Evolutionary conservation across 2,113 vertebrate species (phyloP), one percentile per base, ranked within the genome.

Genomic region (Thryonomys swinderianus): DNA sequence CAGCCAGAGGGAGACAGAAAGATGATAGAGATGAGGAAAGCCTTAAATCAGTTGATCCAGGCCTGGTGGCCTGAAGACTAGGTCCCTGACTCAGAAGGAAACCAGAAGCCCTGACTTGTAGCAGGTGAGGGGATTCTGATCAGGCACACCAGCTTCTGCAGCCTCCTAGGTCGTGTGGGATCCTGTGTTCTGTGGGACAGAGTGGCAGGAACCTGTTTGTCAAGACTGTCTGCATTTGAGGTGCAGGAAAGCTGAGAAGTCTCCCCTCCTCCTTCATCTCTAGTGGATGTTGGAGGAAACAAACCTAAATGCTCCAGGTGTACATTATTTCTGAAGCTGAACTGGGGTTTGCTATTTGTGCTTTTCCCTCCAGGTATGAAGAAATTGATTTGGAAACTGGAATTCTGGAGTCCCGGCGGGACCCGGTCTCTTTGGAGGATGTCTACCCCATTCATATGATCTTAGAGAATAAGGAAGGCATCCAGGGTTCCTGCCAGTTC

Each of bases 401-500:
- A 25, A 99, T 99, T 74, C 88, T 99, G 92, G 98, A 98, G 97
- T 98, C 98, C 16, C 98, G 96, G 86, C 94, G 86, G 80, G 97
- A 98, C 61, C 98, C 98, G 0, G 9, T 57, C 1, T 74, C 96
- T 42, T 37, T 94, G n/a, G 98, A 98, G 67, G 99, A 99, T 16
- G 92, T 99, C 95, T 99, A 99, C 94, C 99, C 99, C 0, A 90
- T 99, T 45, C 96, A 98, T 8, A 98, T 99, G 91, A 88, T 99
- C 96, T 84, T 98, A 11, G 99, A 99, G 16, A 98, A 99, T 93
- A 99, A 99, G 53, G 94, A 98, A 37, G 99, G 99, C 37, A 98
- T 99, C 59, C 99, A 99, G 94, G 99, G 99, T 62, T 99, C 99
- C 0, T 99, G 99, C 96, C 97, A 95, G 3, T 97, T 98, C 97